Conservation (phyloP, 2,797 vertebrate genomes). For the Hipposideros larvatus region DNA sequence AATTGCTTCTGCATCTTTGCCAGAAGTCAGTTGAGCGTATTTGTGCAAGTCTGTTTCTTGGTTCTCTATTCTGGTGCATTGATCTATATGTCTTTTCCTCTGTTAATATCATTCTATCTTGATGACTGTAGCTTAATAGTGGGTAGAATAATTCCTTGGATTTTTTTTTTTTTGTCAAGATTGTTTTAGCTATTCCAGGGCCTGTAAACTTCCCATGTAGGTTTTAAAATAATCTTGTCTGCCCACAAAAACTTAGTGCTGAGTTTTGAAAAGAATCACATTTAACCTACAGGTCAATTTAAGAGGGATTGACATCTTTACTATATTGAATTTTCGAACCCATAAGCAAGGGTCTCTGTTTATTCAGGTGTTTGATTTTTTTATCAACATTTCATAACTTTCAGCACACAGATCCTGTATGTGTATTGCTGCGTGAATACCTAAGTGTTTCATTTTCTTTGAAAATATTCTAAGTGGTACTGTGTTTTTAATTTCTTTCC, state of each 20-base stretch:
- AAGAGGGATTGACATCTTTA: not conserved
- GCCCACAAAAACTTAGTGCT: not conserved
- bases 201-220: not conserved
- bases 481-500: not conserved
- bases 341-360: not conserved
- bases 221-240: not conserved
- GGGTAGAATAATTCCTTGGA: not conserved
- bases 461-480: not conserved
- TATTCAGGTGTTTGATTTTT: no score
- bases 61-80: no score
- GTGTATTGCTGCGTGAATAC: not conserved
- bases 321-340: not conserved
- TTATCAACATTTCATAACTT: not conserved
- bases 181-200: not conserved
- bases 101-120: not conserved
- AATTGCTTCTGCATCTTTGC: not conserved
- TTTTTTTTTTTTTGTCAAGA: not conserved
- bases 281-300: no score
- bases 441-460: not conserved
- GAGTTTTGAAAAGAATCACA: not conserved
- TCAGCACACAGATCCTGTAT: not conserved
- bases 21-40: not conserved
- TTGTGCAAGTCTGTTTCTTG: not conserved
- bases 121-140: not conserved
- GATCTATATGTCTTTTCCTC: not conserved